A percentile compares a stretch with the other conserved stretches of the same genome.
phyloP scores from a whole-genome alignment of 2,797 vertebrate genomes.

The Echiichthys vipera region DNA sequence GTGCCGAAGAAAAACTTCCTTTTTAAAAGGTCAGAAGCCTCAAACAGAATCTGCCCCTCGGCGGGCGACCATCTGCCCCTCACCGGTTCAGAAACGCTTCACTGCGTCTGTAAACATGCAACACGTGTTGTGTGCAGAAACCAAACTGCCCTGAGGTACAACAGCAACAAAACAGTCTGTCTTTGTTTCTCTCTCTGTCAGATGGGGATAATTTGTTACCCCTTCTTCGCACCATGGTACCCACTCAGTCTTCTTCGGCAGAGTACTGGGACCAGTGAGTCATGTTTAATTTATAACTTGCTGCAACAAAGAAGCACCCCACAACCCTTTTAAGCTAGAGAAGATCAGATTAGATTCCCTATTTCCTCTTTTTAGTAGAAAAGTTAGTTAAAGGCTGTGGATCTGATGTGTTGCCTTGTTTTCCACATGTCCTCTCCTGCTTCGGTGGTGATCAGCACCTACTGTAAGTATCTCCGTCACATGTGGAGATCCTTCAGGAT shows the following conservation, averaged over 20 bases:
- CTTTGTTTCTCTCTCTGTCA: conserved; percentile 28
- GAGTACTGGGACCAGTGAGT: conserved; percentile 57
- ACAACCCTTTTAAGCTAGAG: neutral
- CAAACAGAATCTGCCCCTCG: too few relatives aligned
- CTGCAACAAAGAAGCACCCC: neutral
- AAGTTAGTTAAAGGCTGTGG: neutral
- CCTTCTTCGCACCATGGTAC: neutral
- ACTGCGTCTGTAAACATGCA: neutral
- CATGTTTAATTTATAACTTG: neutral
- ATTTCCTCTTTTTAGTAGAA: neutral
- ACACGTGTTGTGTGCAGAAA: neutral
- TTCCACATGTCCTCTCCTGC: conserved; percentile 31
- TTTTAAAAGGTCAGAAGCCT: too few relatives aligned
- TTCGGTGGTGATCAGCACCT: conserved; percentile 48
- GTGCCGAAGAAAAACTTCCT: too few relatives aligned
- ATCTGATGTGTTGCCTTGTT: conserved; percentile 17
- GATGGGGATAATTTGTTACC: neutral
- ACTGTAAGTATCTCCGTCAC: conserved; percentile 38
- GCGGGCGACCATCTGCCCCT: too few relatives aligned
- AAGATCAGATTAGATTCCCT: neutral
- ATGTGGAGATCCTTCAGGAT: conserved; percentile 1
- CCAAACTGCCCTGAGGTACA: neutral
- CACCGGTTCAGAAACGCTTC: neutral
- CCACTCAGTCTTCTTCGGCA: conserved; percentile 1
- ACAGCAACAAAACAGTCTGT: neutral